Evolutionary conservation across 2,888 invertebrate genomes (phyloP).

Genomic region (Tholera decimalis): DNA sequence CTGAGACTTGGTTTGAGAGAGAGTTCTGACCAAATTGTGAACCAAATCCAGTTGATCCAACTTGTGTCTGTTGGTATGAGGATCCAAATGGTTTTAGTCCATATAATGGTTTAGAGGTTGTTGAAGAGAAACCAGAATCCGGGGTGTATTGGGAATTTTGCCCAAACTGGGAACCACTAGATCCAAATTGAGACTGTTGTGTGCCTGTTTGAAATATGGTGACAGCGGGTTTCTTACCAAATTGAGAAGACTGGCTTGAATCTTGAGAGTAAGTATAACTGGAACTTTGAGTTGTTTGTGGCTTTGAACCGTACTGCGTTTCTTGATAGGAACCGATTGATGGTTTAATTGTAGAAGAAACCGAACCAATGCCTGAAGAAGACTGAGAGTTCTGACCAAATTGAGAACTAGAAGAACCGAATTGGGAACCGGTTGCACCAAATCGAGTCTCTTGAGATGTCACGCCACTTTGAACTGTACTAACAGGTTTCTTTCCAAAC

Average conservation of each 20-base stretch:
- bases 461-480: neutral
- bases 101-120: too few relatives aligned
- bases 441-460: slow-evolving; percentile 35
- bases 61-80: slow-evolving; percentile 25
- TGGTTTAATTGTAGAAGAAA: slow-evolving; percentile 19
- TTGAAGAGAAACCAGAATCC: slow-evolving; percentile 9
- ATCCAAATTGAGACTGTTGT: too few relatives aligned
- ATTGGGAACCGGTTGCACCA: neutral
- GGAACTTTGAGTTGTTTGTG: neutral
- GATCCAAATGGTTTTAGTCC: slow-evolving; percentile 34
- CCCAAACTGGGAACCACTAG: too few relatives aligned
- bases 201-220: too few relatives aligned
- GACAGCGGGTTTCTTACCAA: neutral
- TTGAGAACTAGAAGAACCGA: neutral
- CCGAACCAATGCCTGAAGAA: neutral
- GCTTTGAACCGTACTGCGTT: neutral
- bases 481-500: slow-evolving; percentile 19
- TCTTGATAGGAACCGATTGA: neutral
- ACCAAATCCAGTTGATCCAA: slow-evolving; percentile 10
- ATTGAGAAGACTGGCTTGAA: neutral
- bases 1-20: too few relatives aligned
- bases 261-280: neutral
- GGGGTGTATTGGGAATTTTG: too few relatives aligned
- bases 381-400: slow-evolving; percentile 5
- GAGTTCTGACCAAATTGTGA: slow-evolving; percentile 3